Percentiles rank a stretch among this genome's conserved stretches.
phyloP scores from a whole-genome alignment of 2,797 vertebrate species.

The Sciurus carolinensis region DNA sequence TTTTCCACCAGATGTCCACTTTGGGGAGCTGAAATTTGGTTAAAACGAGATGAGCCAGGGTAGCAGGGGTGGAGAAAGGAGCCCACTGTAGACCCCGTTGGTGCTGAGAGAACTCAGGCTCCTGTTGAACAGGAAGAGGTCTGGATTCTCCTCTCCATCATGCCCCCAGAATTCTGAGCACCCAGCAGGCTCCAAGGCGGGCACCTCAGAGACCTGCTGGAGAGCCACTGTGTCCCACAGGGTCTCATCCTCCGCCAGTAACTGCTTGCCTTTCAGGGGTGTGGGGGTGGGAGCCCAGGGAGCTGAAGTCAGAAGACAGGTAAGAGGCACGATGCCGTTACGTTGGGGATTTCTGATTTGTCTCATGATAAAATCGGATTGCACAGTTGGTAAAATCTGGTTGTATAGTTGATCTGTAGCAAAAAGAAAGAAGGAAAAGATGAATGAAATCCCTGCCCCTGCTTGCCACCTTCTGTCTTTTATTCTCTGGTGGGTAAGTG shows the following conservation, averaged over 20 bases:
- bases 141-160: neutral
- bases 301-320: neutral
- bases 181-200: neutral
- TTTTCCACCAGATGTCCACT: neutral
- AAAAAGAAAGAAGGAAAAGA: neutral
- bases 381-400: conserved; percentile 8
- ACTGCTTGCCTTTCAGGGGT: neutral
- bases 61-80: neutral
- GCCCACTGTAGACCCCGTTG: neutral
- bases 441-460: neutral
- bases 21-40: neutral
- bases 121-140: neutral
- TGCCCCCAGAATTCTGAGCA: neutral
- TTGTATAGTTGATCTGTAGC: conserved; percentile 12
- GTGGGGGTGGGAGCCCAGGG: neutral
- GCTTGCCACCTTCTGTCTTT: conserved; percentile 36
- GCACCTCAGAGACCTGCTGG: neutral
- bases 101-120: neutral
- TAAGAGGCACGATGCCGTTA: neutral
- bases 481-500: conserved; percentile 65
- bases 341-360: neutral
- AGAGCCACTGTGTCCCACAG: neutral
- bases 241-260: neutral
- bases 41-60: neutral
- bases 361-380: conserved; percentile 48